Base-by-base conservation (phyloP, 2,113 vertebrate species). In the Jacana jacana region DNA sequence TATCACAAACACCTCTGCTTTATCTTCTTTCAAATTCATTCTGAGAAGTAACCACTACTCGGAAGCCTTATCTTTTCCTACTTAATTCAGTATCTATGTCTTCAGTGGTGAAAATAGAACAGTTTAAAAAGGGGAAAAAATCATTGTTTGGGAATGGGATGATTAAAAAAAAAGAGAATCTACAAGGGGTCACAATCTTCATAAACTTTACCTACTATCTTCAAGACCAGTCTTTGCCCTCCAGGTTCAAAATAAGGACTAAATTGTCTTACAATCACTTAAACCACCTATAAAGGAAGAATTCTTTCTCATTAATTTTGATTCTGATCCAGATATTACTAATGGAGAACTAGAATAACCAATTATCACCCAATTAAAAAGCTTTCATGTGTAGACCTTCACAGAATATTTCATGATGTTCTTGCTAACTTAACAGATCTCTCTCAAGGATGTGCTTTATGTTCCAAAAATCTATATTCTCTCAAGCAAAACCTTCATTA, bases 281-380 rank as follows among this genome's bases (percentile, higher is more conserved):
- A 42, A 77, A 91, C 72, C 63, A n/a, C 86, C 82, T 73, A 31
- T 30, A 82, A 83, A 86, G 16, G 35, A 60, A 75, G 18, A 9
- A 51, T 60, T 90, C 2, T 39, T 95, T 79, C 66, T 85, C 46
- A 68, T 54, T 82, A 85, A 73, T 80, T 91, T 93, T 96, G n/a
- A 82, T 88, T 80, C 46, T 69, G 57, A 85, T 95, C 37, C 84
- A 92, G 48, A 69, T 91, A 69, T 68, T 79, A n/a, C 16, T 94
- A 81, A 94, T 76, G 46, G 39, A 80, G 68, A 81, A 76, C 17
- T 77, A 44, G 58, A 91, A 85, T 81, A 87, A 48, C 51, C 83
- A 89, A 76, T 88, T 95, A 93, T 72, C 81, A 95, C 37, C 61
- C 86, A 87, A 82, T 91, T 95, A 93, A 66, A 93, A 93, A 79